Base-by-base conservation (phyloP, 2,888 invertebrate genomes). In the Aplocera efformata region DNA sequence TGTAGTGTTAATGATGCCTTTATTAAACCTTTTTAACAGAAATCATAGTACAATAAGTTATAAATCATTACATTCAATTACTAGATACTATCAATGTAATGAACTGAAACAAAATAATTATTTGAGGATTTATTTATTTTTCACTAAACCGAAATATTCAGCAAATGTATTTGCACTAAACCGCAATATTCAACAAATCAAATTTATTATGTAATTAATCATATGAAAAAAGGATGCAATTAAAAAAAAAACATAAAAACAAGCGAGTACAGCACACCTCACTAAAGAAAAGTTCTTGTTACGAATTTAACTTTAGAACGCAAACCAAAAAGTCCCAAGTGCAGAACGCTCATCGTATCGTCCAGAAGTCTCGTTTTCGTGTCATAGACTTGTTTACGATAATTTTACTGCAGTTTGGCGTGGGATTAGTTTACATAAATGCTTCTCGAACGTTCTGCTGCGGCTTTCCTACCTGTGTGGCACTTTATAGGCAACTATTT, bases 361-460 rank as follows among this genome's bases (percentile, higher is more conserved):
- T n/a, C 34, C n/a, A 30, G 11, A 10, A 22, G 31, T 31, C 34
- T 39, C 24, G 20, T 63, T 72, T 69, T 63, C 67, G 59, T 63
- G 60, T 56, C 49, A 58, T 60, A 53, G 60, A 44, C 42, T 31
- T 35, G 28, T 21, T 32, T 26, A 11, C 7, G 22, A 23, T 36
- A 33, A 30, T 32, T 32, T 29, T 17, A 30, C 36, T 40, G 9
- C 17, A 32, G 22, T 35, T 45, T 32, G 26, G 22, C 23, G 24
- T 22, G 36, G 36, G 29, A 32, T 28, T 29, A 44, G 60, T 60
- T 56, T 33, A 46, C 35, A 38, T 45, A 47, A 44, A 49, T 22
- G 41, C 53, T 65, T 78, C 80, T 79, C 65, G 81, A 79, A 71
- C 56, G 68, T 75, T 77, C 80, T 57, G 52, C 80, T 57, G 52